These are phyloP conservation scores for Amazona guildingii DNA, from an alignment of 2,113 vertebrate species.

Conservation along the genomic window DNA sequence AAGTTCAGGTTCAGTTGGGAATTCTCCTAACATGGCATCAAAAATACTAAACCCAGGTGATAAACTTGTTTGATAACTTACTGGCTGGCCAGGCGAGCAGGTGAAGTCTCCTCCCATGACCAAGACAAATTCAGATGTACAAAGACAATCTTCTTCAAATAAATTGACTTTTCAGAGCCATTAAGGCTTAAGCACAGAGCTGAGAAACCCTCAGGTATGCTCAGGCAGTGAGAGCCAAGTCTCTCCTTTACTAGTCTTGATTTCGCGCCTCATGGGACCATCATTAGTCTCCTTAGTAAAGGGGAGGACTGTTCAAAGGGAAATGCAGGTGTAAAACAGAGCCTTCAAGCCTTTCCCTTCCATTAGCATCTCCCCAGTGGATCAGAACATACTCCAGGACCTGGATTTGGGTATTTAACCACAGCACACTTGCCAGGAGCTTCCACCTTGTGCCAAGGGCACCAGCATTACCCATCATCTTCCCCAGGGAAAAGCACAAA, in stretches of 20 bases:
- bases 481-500: not conserved
- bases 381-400: not conserved
- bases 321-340: not conserved
- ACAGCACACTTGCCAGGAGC: not conserved
- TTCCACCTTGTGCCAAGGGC: not conserved
- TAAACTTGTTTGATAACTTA: not conserved
- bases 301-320: not conserved
- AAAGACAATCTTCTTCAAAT: not conserved
- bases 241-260: not conserved
- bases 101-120: rapidly evolving
- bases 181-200: rapidly evolving
- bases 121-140: rapidly evolving
- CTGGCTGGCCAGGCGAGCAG: rapidly evolving
- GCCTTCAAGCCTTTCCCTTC: not conserved
- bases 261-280: not conserved
- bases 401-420: not conserved
- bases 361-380: not conserved
- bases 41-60: not conserved
- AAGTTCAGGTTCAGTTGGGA: not conserved
- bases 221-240: not conserved
- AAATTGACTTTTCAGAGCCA: not conserved
- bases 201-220: not conserved
- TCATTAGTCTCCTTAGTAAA: not conserved
- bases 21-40: rapidly evolving
- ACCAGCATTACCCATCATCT: not conserved